Conservation (phyloP, 2,797 vertebrate genomes). For the Acipenser transmontanus region DNA sequence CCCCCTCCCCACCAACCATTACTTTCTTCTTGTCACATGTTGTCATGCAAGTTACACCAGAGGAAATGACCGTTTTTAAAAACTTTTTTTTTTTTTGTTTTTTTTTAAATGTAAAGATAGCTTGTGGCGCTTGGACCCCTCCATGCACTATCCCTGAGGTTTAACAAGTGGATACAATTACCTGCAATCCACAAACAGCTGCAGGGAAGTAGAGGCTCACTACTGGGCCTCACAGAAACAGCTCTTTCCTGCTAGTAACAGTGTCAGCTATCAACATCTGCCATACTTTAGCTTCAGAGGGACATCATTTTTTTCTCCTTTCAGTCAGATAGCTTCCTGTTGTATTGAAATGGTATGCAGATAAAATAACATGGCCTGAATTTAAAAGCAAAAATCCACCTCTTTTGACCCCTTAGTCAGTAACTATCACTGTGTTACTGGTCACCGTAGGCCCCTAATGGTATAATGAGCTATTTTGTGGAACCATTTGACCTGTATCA, state of each 20-base stretch:
- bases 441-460: no score
- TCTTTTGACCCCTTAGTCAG: no score
- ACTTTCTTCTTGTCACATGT: conserved; percentile 71
- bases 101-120: conserved; percentile 39
- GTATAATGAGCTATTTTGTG: no score
- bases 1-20: conserved; percentile 38
- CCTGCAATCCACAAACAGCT: conserved; percentile 67
- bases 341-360: no score
- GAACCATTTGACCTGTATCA: no score
- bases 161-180: conserved; percentile 67
- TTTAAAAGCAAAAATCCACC: no score
- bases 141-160: conserved; percentile 59
- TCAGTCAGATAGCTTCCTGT: neutral
- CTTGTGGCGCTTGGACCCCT: conserved; percentile 58
- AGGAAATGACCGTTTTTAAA: conserved; percentile 62
- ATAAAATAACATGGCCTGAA: no score
- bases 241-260: conserved; percentile 55
- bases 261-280: conserved; percentile 74
- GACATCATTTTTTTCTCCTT: conserved; percentile 39
- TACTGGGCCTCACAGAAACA: conserved; percentile 46
- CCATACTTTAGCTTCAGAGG: conserved; percentile 60
- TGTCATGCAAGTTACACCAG: conserved; percentile 73
- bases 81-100: no score
- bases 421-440: no score
- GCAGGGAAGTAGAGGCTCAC: conserved; percentile 54